Percentiles rank a stretch among this genome's conserved stretches.
Evolutionary conservation across 2,113 vertebrate species (phyloP).

Genomic region (Mionectes macconnelli): DNA sequence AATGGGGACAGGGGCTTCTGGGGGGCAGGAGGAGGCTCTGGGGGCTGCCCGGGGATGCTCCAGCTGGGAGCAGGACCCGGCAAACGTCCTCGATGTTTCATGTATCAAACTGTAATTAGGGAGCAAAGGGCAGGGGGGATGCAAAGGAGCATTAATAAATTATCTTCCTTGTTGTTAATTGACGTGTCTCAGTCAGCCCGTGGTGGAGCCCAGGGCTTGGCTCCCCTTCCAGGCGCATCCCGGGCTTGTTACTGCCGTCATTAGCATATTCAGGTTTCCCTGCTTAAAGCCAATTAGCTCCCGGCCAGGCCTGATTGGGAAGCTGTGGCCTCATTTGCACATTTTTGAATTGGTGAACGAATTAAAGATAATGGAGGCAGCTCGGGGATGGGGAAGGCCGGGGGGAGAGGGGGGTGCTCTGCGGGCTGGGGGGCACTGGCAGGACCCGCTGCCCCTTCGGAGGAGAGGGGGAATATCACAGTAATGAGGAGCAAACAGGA

Average conservation of each 20-base stretch:
- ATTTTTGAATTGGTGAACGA: conserved; percentile 2
- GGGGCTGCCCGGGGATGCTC: neutral
- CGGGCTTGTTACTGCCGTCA: conserved; percentile 26
- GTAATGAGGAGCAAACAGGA: conserved; percentile 19
- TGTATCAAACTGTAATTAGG: conserved; percentile 59
- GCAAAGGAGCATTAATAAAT: conserved; percentile 64
- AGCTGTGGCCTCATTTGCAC: conserved; percentile 45
- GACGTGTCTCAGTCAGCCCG: conserved; percentile 34
- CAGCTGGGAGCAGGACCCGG: neutral
- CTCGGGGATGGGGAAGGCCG: neutral
- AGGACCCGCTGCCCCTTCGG: neutral
- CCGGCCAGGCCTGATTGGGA: conserved; percentile 18
- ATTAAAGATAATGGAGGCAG: neutral
- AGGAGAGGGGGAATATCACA: neutral
- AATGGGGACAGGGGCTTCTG: fast-evolving
- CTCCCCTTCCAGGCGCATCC: conserved; percentile 34
- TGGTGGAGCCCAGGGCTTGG: neutral
- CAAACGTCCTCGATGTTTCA: neutral
- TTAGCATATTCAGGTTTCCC: conserved; percentile 53
- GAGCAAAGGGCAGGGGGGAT: conserved; percentile 17
- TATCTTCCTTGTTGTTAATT: conserved; percentile 59
- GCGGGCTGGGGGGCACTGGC: neutral
- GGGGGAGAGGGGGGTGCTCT: neutral
- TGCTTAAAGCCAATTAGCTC: conserved; percentile 72
- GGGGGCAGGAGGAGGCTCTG: neutral